Evolutionary conservation across 2,888 invertebrate species (phyloP).

Genomic region (Lasius platythorax): DNA sequence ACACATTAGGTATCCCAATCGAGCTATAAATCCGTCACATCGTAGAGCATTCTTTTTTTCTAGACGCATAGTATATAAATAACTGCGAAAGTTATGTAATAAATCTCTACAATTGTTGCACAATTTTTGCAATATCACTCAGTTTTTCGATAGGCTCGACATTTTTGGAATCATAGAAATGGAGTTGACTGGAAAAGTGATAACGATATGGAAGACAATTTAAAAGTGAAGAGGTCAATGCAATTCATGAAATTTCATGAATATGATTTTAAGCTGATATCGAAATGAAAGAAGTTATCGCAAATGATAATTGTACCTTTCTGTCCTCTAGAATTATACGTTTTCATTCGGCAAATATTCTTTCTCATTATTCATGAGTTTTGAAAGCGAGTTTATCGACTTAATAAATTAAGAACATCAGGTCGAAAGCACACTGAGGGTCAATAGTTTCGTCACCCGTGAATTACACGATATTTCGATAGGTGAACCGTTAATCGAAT

Average conservation of each 20-base stretch:
- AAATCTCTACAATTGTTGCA: conserved; percentile 24
- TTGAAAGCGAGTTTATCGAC: background rate
- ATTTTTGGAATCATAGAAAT: conserved; percentile 8
- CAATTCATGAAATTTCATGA: conserved; percentile 49
- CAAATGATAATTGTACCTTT: conserved; percentile 50
- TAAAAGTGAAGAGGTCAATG: conserved; percentile 49
- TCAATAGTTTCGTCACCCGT: background rate
- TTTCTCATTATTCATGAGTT: conserved; percentile 17
- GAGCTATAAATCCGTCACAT: conserved; percentile 43
- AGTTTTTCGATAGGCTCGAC: conserved; percentile 11
- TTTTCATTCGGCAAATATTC: conserved; percentile 24
- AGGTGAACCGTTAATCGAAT: conserved; percentile 17
- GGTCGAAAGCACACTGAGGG: background rate
- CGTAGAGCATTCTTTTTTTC: background rate
- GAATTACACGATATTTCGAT: conserved; percentile 15
- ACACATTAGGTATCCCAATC: conserved; percentile 42
- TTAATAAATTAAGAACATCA: conserved; percentile 14
- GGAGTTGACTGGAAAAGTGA: background rate
- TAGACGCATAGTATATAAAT: conserved; percentile 2
- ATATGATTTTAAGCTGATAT: conserved; percentile 39
- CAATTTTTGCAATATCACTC: conserved; percentile 26
- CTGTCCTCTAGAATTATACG: background rate
- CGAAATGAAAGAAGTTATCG: conserved; percentile 45
- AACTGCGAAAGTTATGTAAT: conserved; percentile 11
- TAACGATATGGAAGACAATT: conserved; percentile 25